Conservation (phyloP, 2,113 vertebrate genomes). For the Pseudorectes ferrugineus region DNA sequence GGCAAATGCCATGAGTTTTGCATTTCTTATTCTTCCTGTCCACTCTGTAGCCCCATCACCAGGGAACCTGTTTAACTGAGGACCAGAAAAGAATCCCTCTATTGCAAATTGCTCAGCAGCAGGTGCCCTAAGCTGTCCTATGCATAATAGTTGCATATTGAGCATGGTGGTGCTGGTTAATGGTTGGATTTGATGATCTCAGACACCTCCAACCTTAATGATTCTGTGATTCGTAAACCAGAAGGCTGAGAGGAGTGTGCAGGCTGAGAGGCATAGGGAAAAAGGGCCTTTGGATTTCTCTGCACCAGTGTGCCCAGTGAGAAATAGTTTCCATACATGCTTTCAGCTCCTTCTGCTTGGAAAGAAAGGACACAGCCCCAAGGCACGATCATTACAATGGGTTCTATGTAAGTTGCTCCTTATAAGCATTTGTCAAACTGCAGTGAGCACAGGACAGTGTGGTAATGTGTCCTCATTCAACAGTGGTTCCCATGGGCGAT, state of each 20-base stretch:
- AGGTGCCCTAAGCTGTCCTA: neutral
- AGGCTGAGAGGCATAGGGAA: neutral
- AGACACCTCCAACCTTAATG: neutral
- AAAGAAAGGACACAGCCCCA: constrained; percentile 12
- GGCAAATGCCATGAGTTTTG: rapidly evolving
- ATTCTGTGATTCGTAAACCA: neutral
- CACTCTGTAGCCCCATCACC: neutral
- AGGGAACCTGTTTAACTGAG: neutral
- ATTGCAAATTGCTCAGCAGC: neutral
- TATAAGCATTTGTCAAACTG: neutral
- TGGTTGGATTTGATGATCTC: neutral
- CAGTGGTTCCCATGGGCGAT: neutral
- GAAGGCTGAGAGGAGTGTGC: neutral
- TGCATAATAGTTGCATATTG: neutral
- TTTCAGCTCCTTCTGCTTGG: constrained; percentile 13
- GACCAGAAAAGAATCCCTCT: neutral
- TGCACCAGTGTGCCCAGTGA: neutral
- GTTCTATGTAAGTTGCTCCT: neutral
- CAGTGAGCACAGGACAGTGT: neutral
- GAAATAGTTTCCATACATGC: constrained; percentile 25
- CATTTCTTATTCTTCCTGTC: neutral
- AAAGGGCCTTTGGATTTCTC: neutral
- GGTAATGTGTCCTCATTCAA: neutral
- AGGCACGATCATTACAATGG: neutral
- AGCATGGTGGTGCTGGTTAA: neutral